Evolutionary conservation across 1,140 invertebrate genomes (phyloP).

Genomic region (Sarcophaga bullata): DNA sequence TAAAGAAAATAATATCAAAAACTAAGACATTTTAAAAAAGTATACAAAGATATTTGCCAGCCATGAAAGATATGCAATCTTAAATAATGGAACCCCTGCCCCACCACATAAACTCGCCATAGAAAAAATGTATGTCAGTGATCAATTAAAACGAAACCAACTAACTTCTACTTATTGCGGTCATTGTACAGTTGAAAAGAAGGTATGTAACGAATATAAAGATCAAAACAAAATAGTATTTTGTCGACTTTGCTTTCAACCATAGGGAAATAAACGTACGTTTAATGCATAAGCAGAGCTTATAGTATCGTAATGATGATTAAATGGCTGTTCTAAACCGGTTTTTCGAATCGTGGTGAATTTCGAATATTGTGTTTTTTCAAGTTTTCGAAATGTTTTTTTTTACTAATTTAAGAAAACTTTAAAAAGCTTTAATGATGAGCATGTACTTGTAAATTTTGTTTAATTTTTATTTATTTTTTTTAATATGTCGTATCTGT

Average conservation of each 20-base stretch:
- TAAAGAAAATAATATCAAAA: not conserved
- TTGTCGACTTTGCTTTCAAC: not conserved
- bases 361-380: not conserved
- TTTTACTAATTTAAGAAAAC: too few relatives aligned
- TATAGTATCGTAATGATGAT: not conserved
- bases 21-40: not conserved
- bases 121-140: not conserved
- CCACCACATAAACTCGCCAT: not conserved
- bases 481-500: too few relatives aligned
- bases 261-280: not conserved
- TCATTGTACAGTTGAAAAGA: too few relatives aligned
- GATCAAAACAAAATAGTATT: slow-evolving; percentile 7
- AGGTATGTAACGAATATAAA: not conserved
- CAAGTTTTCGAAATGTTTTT: too few relatives aligned
- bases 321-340: not conserved
- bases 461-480: too few relatives aligned
- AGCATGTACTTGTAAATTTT: too few relatives aligned
- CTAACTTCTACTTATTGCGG: not conserved
- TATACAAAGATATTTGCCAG: not conserved
- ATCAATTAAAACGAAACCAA: not conserved
- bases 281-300: not conserved
- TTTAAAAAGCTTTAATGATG: too few relatives aligned
- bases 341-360: not conserved
- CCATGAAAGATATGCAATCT: not conserved
- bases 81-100: not conserved